These are phyloP conservation scores for Melinopterus prodromus DNA, from an alignment of 2,888 invertebrate species.

Conservation along the genomic window DNA sequence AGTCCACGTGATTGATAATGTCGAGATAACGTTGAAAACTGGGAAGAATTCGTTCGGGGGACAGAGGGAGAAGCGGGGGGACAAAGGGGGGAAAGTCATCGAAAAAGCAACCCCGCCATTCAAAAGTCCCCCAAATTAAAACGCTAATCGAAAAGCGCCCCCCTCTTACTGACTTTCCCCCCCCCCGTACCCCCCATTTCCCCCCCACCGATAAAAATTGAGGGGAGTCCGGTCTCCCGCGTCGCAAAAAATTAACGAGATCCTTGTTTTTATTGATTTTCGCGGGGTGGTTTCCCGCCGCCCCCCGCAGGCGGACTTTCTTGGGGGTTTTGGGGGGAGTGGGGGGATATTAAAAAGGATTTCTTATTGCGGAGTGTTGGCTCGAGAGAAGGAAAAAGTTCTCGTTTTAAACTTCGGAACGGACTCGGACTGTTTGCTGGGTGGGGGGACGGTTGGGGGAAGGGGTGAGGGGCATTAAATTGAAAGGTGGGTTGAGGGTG, in stretches of 20 bases:
- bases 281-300: not conserved
- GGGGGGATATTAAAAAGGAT: slow-evolving; percentile 28
- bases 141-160: slow-evolving; percentile 16
- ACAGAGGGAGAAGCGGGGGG: not conserved
- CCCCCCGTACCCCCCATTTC: not conserved
- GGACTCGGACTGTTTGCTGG: not conserved
- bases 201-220: slow-evolving; percentile 21
- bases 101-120: slow-evolving; percentile 1
- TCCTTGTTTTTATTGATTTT: slow-evolving; percentile 45
- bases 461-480: not conserved
- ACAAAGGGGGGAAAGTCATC: slow-evolving; percentile 15
- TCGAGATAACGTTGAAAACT: slow-evolving; percentile 4
- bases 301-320: not conserved
- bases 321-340: not conserved
- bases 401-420: not conserved
- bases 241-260: slow-evolving; percentile 44
- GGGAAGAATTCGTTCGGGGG: not conserved
- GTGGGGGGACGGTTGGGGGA: not conserved
- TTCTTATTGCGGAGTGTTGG: slow-evolving; percentile 26
- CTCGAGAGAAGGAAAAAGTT: not conserved
- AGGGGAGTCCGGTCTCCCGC: not conserved
- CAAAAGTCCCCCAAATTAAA: slow-evolving; percentile 18
- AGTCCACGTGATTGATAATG: slow-evolving; percentile 17
- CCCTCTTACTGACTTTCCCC: not conserved
- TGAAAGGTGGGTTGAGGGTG: not conserved